phyloP scores from a whole-genome alignment of 2,797 vertebrate genomes.

The Garrulus glandarius region DNA sequence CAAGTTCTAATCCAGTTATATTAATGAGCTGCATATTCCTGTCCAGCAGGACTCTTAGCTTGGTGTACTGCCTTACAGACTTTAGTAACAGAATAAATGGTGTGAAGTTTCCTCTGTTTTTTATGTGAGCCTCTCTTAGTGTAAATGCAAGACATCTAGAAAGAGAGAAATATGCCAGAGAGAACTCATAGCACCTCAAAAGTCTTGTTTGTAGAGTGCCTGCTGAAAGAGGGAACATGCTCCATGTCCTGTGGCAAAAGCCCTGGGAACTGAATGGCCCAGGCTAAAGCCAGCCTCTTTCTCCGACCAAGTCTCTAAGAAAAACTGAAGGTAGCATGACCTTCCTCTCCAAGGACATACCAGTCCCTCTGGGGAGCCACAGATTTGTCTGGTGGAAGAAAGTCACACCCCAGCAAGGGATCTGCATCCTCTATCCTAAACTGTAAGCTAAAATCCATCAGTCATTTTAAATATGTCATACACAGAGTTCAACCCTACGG shows the following conservation, averaged over 20 bases:
- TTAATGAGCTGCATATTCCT: not conserved
- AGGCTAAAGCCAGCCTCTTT: not conserved
- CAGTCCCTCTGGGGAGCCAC: not conserved
- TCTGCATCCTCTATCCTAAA: not conserved
- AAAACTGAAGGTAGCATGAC: not conserved
- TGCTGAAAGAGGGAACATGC: not conserved
- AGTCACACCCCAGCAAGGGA: not conserved
- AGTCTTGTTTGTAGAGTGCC: not conserved
- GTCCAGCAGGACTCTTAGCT: not conserved
- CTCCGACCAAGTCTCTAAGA: not conserved
- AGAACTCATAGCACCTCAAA: not conserved
- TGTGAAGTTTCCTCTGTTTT: not conserved
- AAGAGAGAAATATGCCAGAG: not conserved
- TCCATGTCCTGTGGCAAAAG: not conserved
- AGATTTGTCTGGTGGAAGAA: not conserved
- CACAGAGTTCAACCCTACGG: not conserved
- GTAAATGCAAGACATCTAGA: not conserved
- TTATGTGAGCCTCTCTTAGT: not conserved
- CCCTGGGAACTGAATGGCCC: not conserved
- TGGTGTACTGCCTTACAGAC: not conserved
- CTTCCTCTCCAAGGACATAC: not conserved
- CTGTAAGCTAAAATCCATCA: constrained; percentile 17
- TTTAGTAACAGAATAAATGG: not conserved
- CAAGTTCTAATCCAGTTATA: not conserved
- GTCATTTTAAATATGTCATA: constrained; percentile 24